Percentiles rank a stretch among this genome's conserved stretches.
Conservation (phyloP, 2,797 vertebrate genomes). For the Sardinella longiceps region DNA sequence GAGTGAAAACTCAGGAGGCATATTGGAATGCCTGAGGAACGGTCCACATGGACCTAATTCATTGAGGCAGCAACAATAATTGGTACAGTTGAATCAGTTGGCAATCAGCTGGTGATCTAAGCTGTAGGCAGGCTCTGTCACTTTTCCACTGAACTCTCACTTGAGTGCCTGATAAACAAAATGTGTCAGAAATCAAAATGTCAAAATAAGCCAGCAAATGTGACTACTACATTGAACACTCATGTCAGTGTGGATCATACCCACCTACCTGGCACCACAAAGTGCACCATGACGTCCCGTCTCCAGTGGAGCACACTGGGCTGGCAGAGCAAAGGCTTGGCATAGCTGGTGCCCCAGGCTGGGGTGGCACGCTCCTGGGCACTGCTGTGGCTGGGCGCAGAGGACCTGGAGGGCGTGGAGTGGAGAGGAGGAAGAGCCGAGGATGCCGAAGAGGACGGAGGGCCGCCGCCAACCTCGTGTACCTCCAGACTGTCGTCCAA, state of each 20-base stretch:
- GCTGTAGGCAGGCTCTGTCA: too few species aligned
- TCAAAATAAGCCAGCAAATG: background rate
- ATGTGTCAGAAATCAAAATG: background rate
- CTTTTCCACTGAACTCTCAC: too few species aligned
- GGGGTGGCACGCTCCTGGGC: slow-evolving; percentile 63
- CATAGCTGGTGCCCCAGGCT: slow-evolving; percentile 80
- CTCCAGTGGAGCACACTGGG: slow-evolving; percentile 90
- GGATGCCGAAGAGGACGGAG: background rate
- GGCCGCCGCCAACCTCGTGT: slow-evolving; percentile 49
- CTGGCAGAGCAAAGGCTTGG: slow-evolving; percentile 87
- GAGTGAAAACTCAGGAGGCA: too few species aligned
- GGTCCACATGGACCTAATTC: too few species aligned
- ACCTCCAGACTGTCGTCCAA: slow-evolving; percentile 76
- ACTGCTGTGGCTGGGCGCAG: slow-evolving; percentile 38
- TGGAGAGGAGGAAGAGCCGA: slow-evolving; percentile 56
- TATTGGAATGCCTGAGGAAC: too few species aligned
- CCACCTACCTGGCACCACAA: slow-evolving; percentile 92
- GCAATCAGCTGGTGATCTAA: too few species aligned
- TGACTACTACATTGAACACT: background rate
- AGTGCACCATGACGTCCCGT: slow-evolving; percentile 92
- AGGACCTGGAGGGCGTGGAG: slow-evolving; percentile 49
- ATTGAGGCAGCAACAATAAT: too few species aligned
- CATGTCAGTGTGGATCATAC: background rate
- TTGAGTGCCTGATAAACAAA: background rate
- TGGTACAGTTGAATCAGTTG: too few species aligned